Base-by-base conservation (phyloP, 2,888 invertebrate genomes). In the Caenorhabditis japonica region DNA sequence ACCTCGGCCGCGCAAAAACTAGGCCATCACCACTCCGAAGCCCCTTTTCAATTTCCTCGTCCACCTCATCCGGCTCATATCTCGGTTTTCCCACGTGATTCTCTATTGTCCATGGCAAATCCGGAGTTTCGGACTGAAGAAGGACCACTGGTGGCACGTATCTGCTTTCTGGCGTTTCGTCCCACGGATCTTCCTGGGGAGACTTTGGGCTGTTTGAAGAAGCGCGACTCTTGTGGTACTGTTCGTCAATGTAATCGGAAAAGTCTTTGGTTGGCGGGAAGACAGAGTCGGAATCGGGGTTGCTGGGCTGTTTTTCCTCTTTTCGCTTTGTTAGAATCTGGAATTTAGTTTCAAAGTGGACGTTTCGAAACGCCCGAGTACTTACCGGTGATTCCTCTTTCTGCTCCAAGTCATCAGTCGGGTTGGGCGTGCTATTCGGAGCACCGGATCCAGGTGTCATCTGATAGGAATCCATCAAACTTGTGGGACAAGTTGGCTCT, bases 1-100 rank as follows among this genome's bases (percentile, higher is more conserved):
- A 85, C 12, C 79, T 62, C 0, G 86, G 86, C 19, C 86, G 62
- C 12, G 79, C 80, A 33, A 76, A 64, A 2, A 77, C 73, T 8
- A 76, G 77, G 47, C 78, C 76, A 1, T 71, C 71, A 13, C 76
- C 66, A 43, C 78, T 46, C n/a, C 64, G 47, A 10, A 51, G 36
- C 0, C 36, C 47, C 38, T 51, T 59, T 13, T 4, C 23, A n/a
- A 4, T 15, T 5, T 10, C 39, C n/a, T n/a, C n/a, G 7, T 49
- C 56, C 4, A 12, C 30, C 5, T 68, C 59, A 13, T 59, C 58
- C 13, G 21, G 13, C 4, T 68, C 52, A 21, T 43, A 47, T 25
- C 34, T 43, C 13, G 38, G 62, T 19, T 64, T 64, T 27, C 33
- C 55, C 21, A n/a, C 7, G 21, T 47, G 36, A 60, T 72, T 64